These are phyloP conservation scores for Uria aalge DNA, from an alignment of 2,113 vertebrate species.

Conservation along the genomic window DNA sequence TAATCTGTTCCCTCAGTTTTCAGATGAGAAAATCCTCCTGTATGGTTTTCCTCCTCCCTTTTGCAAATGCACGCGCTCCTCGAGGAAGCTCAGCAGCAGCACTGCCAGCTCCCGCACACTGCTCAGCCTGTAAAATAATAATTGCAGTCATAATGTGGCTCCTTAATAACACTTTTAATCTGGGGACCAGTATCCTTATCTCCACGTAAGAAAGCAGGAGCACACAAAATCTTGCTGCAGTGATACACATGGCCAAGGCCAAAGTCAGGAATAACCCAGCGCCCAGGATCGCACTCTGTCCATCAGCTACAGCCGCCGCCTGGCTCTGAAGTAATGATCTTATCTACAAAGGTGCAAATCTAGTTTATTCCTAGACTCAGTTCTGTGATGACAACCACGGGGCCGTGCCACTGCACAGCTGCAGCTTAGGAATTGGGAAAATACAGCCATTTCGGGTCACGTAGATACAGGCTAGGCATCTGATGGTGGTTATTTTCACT, in stretches of 20 bases:
- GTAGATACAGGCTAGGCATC: not conserved
- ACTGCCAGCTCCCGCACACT: not conserved
- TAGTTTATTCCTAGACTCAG: not conserved
- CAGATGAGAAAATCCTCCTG: not conserved
- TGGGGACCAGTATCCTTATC: not conserved
- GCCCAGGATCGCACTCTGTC: not conserved
- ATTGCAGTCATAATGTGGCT: not conserved
- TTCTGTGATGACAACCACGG: not conserved
- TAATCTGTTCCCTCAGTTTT: not conserved
- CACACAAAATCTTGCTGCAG: not conserved
- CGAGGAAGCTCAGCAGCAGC: not conserved
- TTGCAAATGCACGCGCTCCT: not conserved
- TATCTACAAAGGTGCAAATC: not conserved
- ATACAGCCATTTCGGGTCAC: not conserved
- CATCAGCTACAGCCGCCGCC: not conserved
- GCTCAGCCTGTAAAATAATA: not conserved
- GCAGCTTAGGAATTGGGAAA: not conserved
- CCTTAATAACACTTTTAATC: not conserved
- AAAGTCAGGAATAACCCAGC: not conserved
- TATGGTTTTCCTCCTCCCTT: not conserved
- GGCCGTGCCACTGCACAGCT: not conserved
- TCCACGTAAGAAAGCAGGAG: not conserved
- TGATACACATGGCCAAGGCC: not conserved
- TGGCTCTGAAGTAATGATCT: not conserved
- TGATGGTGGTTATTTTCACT: not conserved